These are phyloP conservation scores for Sinocyclocheilus grahami DNA, from an alignment of 2,113 vertebrate genomes.

Conservation along the genomic window DNA sequence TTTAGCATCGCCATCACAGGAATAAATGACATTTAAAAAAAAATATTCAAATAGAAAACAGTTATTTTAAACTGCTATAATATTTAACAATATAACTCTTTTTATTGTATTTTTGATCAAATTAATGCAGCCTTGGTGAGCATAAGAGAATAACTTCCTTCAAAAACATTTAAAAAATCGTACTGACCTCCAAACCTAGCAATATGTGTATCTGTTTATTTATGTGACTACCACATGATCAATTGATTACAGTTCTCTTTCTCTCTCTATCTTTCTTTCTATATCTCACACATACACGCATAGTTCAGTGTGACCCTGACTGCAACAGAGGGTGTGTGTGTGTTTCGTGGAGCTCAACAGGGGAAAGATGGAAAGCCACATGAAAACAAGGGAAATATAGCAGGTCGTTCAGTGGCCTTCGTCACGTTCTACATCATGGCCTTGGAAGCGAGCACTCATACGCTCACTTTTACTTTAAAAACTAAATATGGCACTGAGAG, in stretches of 20 bases:
- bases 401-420: conserved; percentile 54
- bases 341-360: conserved; percentile 62
- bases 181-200: background rate
- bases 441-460: conserved; percentile 82
- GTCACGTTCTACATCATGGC: conserved; percentile 83
- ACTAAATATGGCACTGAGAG: conserved; percentile 63
- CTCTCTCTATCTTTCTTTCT: background rate
- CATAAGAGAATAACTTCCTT: background rate
- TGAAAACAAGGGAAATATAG: conserved; percentile 59
- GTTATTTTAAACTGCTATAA: background rate
- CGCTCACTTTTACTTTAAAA: conserved; percentile 81
- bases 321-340: conserved; percentile 78
- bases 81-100: background rate
- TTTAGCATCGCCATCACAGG: background rate
- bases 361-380: background rate
- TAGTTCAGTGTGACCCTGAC: conserved; percentile 84
- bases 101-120: background rate
- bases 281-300: conserved; percentile 21
- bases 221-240: background rate
- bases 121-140: background rate
- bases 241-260: background rate
- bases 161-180: background rate
- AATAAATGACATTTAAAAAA: background rate
- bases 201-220: background rate
- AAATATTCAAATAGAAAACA: background rate